Percentiles rank a stretch among this genome's conserved stretches.
These are phyloP conservation scores for Carassius auratus DNA, from an alignment of 2,113 vertebrate species.

Conservation along the genomic window DNA sequence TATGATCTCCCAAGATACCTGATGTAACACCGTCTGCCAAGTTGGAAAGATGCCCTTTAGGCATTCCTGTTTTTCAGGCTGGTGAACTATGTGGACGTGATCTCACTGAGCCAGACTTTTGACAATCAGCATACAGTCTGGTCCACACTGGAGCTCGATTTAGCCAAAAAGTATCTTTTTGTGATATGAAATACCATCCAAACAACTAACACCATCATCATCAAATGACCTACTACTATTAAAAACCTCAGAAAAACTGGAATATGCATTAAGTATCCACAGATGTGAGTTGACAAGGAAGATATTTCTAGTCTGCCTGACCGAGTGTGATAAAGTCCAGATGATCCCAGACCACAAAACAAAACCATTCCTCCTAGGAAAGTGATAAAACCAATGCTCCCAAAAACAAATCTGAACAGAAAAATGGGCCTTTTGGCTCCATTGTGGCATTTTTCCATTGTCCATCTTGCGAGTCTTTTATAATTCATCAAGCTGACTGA, in stretches of 20 bases:
- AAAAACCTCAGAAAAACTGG: neutral
- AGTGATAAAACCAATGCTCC: neutral
- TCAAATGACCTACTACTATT: neutral
- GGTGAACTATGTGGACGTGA: neutral
- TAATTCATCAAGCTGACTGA: constrained; percentile 42
- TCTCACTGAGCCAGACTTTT: neutral
- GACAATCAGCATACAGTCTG: neutral
- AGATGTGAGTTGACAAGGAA: neutral
- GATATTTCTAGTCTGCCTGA: neutral
- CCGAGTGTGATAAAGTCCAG: neutral
- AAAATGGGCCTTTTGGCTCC: constrained; percentile 20
- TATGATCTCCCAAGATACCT: neutral
- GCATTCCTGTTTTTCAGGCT: neutral
- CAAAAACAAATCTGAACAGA: neutral
- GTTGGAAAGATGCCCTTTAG: neutral
- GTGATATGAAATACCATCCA: neutral
- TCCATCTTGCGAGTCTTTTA: neutral
- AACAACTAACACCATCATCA: neutral
- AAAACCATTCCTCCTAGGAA: neutral
- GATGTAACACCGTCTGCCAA: neutral
- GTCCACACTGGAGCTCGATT: neutral
- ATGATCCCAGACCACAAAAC: neutral
- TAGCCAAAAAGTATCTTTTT: neutral
- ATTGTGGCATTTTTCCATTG: neutral
- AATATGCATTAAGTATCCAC: neutral